A percentile compares a stretch with the other conserved stretches of the same genome.
These are phyloP conservation scores for Procavia capensis DNA, from an alignment of 2,113 vertebrate species.

Conservation along the genomic window DNA sequence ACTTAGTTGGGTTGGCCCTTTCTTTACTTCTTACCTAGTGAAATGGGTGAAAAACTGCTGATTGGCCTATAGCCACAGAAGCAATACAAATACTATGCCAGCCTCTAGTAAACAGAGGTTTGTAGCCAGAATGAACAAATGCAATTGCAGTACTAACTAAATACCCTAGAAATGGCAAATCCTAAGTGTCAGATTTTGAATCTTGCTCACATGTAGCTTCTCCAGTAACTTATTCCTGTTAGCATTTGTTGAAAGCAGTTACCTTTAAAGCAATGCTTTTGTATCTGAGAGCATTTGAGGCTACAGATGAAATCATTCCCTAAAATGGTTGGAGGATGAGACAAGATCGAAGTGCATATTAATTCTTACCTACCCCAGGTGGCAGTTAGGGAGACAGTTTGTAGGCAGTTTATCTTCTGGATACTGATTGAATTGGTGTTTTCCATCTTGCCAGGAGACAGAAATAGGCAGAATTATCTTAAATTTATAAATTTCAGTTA, in stretches of 20 bases:
- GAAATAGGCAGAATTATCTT: neutral
- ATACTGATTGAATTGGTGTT: neutral
- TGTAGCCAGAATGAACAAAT: neutral
- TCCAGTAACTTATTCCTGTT: neutral
- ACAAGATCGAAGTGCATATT: neutral
- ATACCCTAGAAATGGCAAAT: neutral
- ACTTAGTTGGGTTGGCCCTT: neutral
- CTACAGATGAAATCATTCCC: neutral
- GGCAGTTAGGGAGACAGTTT: neutral
- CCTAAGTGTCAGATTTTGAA: neutral
- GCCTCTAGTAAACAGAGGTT: neutral
- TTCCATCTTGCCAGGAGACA: neutral
- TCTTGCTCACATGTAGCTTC: neutral
- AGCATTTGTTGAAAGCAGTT: neutral
- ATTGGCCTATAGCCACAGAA: neutral
- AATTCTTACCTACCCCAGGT: neutral
- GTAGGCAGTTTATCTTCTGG: neutral
- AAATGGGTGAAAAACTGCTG: neutral
- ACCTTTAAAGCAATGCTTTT: neutral
- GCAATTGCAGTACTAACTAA: neutral
- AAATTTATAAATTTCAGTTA: neutral
- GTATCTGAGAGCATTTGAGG: neutral
- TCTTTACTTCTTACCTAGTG: neutral
- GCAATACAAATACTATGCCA: neutral
- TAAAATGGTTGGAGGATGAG: fast-evolving